These are phyloP conservation scores for Physocephala rufipes DNA, from an alignment of 2,888 invertebrate species.

Conservation along the genomic window DNA sequence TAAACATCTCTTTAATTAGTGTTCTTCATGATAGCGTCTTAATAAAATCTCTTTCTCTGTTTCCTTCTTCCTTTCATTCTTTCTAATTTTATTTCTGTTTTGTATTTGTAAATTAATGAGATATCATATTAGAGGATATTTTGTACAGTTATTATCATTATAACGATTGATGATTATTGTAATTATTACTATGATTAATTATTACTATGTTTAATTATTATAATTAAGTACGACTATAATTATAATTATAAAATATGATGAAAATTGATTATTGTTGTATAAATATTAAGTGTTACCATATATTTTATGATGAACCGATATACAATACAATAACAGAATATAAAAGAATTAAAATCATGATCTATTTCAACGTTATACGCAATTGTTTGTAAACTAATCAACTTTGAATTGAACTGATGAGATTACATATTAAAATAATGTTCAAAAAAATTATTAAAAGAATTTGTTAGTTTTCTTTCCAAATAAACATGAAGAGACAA, in stretches of 20 bases:
- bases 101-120: too few species aligned
- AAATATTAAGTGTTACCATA: constrained; percentile 36
- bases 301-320: constrained; percentile 28
- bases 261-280: constrained; percentile 34
- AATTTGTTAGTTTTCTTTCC: background rate
- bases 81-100: too few species aligned
- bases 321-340: background rate
- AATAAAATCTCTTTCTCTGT: too few species aligned
- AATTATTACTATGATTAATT: background rate
- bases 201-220: constrained; percentile 10
- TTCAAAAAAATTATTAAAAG: constrained; percentile 26
- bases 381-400: constrained; percentile 30
- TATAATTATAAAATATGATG: background rate
- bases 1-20: too few species aligned
- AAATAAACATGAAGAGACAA: too few species aligned
- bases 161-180: too few species aligned
- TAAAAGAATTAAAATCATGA: constrained; percentile 21
- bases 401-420: constrained; percentile 4
- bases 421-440: constrained; percentile 12
- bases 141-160: too few species aligned
- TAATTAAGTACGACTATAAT: background rate
- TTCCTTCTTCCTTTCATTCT: too few species aligned
- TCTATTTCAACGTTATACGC: constrained; percentile 13
- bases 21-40: too few species aligned
- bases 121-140: too few species aligned